These are phyloP conservation scores for Agelastica alni DNA, from an alignment of 2,888 invertebrate genomes.

Conservation along the genomic window DNA sequence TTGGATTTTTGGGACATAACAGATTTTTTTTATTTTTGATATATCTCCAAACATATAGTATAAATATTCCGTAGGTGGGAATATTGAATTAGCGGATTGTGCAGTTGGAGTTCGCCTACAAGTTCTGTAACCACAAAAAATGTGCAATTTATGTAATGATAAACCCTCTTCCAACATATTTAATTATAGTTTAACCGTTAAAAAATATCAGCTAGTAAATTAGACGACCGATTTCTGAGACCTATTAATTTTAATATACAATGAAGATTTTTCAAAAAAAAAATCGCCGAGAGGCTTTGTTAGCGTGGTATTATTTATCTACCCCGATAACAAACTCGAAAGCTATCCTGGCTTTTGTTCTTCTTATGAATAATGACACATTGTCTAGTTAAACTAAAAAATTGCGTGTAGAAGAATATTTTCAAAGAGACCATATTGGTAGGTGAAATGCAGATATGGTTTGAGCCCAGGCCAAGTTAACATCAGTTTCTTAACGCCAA, in stretches of 20 bases:
- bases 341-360: conserved; percentile 25
- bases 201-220: conserved; percentile 3
- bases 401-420: conserved; percentile 23
- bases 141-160: too few relatives aligned
- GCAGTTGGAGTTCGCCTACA: too few relatives aligned
- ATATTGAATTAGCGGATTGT: too few relatives aligned
- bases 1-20: too few relatives aligned
- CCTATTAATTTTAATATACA: conserved; percentile 18
- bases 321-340: conserved; percentile 20
- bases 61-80: too few relatives aligned
- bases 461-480: too few relatives aligned
- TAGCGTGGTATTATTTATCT: conserved; percentile 18
- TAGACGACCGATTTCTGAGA: background rate
- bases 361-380: conserved; percentile 27
- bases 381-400: conserved; percentile 28
- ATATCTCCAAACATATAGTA: too few relatives aligned
- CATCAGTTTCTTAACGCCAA: too few relatives aligned
- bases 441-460: background rate
- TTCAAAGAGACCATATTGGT: conserved; percentile 13
- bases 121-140: too few relatives aligned
- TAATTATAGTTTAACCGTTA: background rate
- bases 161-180: too few relatives aligned
- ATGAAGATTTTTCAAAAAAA: conserved; percentile 7
- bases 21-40: too few relatives aligned
- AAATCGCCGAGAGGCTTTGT: conserved; percentile 15